Evolutionary conservation across 2,888 invertebrate genomes (phyloP), one percentile per base, ranked within the genome.

Genomic region (Plagodis dolabraria): DNA sequence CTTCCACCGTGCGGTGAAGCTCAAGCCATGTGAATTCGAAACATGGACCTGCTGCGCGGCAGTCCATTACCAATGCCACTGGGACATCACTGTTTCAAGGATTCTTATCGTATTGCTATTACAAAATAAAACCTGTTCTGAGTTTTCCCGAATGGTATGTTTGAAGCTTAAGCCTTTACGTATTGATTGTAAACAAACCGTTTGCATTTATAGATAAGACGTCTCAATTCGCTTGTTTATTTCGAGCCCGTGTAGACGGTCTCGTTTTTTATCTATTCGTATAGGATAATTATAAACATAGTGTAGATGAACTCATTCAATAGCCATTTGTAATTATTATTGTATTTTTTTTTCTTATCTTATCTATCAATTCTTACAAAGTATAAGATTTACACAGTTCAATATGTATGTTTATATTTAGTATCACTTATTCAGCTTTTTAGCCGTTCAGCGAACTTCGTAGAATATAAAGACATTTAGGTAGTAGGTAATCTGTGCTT

Each of bases 251-350:
- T 68, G 49, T 60, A 60, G 63, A 66, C 66, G 65, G 64, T 68
- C 51, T 60, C 64, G 66, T 70, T 70, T 56, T 65, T 77, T 74
- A 73, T 77, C 71, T 57, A 56, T 67, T 53, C 45, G 38, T 61
- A 64, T 67, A 55, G 53, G 53, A 63, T 60, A 68, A 67, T 61
- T 68, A 70, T 70, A 71, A 75, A 74, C 67, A 75, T 40, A 10
- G 53, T 42, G 63, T 63, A 71, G 73, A 68, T 52, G 66, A 62
- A 60, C 65, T 70, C 64, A 76, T 75, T 60, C 72, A 63, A 64
- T 63, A 69, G 33, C 63, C 48, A 66, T 57, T 59, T 47, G 46
- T 46, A 33, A 53, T 53, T 5, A 51, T 47, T 38, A 46, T 12
- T 7, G 42, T 38, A n/a, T n/a, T n/a, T n/a, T 46, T 53, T 53